Evolutionary conservation across 2,888 invertebrate species (phyloP), one percentile per base, ranked within the genome.

Genomic region (Caenorhabditis uteleia): DNA sequence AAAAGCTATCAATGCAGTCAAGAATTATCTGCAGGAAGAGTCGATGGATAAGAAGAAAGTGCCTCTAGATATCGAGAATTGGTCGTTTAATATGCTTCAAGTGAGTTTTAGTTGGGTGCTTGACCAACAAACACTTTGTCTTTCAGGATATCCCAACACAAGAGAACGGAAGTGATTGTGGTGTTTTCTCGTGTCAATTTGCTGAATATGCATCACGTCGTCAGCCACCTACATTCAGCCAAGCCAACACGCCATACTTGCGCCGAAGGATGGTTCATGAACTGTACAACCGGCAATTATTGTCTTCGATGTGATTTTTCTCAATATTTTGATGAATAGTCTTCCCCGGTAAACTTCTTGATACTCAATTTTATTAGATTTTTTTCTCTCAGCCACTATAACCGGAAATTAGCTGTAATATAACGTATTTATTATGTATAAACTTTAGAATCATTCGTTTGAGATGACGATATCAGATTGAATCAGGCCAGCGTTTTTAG

Each of bases 101-200:
- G 79, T 79, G 25, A 26, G 47, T 21, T n/a, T n/a, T n/a, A n/a
- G n/a, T n/a, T n/a, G n/a, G n/a, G n/a, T n/a, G n/a, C n/a, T n/a
- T n/a, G n/a, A n/a, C n/a, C n/a, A n/a, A n/a, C n/a, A n/a, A n/a
- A n/a, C n/a, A n/a, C n/a, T n/a, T n/a, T 4, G 8, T 18, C 2
- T 36, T 36, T 36, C 36, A 89, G 88, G 89, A 92, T 82, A 92
- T 94, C 77, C 97, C 98, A 0, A 91, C 91, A 75, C 80, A 80
- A 51, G 33, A 50, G 38, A 80, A 80, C 50, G 78, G 95, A 53
- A 91, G 91, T 83, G 97, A 98, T 85, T 98, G 97, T 84, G 97
- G 97, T 7, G 91, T 98, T 86, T 98, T 98, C 85, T 89, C 94
- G 21, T 95, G 95, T 85, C 94, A 93, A 83, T 95, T 91, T 86